Percentiles rank a stretch among this genome's conserved stretches.
Evolutionary conservation across 2,888 invertebrate species (phyloP).

Genomic region (Drosophila infuscata): DNA sequence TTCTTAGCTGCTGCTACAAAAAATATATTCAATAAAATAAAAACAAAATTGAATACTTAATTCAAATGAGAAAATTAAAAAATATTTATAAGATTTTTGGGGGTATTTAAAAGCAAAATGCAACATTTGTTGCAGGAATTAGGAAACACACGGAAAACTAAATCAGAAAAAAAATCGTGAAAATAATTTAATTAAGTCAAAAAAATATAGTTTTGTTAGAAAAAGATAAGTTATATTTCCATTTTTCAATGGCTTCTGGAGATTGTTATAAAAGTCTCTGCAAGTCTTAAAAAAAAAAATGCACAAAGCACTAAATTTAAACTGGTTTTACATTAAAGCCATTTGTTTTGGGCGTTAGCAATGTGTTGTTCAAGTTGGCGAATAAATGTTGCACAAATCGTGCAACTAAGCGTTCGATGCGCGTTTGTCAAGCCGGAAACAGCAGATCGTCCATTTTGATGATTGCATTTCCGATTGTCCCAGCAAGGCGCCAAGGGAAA

Average conservation of each 20-base stretch:
- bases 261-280: fast-evolving
- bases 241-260: background rate
- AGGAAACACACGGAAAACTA: too few species aligned
- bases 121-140: background rate
- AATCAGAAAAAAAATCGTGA: too few species aligned
- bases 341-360: background rate
- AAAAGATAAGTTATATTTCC: background rate
- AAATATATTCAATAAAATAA: background rate
- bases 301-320: background rate
- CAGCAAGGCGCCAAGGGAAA: slow-evolving; percentile 15
- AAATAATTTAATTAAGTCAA: too few species aligned
- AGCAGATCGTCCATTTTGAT: slow-evolving; percentile 47
- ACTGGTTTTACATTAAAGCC: background rate
- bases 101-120: background rate
- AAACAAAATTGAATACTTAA: background rate
- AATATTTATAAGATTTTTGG: background rate
- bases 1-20: too few species aligned
- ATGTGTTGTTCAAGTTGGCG: background rate
- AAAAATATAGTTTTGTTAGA: background rate
- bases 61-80: background rate
- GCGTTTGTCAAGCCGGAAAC: slow-evolving; percentile 48
- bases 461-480: slow-evolving; percentile 48
- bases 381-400: slow-evolving; percentile 24
- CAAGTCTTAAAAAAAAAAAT: background rate
- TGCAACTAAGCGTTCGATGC: slow-evolving; percentile 34